Percentiles rank a stretch among this genome's conserved stretches.
These are phyloP conservation scores for Caenorhabditis latens DNA, from an alignment of 1,140 invertebrate species.

Conservation along the genomic window DNA sequence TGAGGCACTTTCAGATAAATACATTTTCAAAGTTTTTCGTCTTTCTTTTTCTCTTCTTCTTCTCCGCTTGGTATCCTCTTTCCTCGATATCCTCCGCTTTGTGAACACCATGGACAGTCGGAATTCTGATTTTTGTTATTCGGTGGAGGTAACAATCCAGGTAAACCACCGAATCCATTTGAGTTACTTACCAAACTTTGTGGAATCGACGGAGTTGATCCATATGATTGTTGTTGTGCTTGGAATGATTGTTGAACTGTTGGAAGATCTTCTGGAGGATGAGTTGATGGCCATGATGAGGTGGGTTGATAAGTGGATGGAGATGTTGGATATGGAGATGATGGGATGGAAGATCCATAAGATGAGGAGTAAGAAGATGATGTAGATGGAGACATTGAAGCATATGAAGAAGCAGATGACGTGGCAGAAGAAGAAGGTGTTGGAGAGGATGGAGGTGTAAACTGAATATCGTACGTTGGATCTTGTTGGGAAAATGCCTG, in stretches of 20 bases:
- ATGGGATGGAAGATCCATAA: neutral
- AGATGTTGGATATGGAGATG: neutral
- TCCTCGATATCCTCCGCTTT: conserved; percentile 13
- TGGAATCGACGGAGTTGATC: conserved; percentile 3
- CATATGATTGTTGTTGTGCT: conserved; percentile 25
- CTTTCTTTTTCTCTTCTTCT: neutral
- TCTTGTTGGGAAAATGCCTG: neutral
- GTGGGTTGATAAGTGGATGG: conserved; percentile 2
- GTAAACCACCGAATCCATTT: conserved; percentile 16
- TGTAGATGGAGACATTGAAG: neutral
- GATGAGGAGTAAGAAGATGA: neutral
- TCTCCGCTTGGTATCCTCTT: conserved; percentile 14
- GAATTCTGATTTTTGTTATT: neutral
- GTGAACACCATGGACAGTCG: conserved; percentile 34
- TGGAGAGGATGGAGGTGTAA: neutral
- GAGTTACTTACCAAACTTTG: neutral
- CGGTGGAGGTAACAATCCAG: conserved; percentile 13
- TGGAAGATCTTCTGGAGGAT: conserved; percentile 49
- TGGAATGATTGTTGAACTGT: conserved; percentile 36
- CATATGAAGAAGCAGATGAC: neutral
- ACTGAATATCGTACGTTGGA: conserved; percentile 5
- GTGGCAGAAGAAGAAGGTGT: neutral
- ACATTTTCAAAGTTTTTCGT: conserved; percentile 15
- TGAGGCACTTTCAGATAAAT: neutral
- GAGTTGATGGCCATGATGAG: conserved; percentile 14